Conservation (phyloP, 2,113 vertebrate species). For the Dasyprocta punctata region DNA sequence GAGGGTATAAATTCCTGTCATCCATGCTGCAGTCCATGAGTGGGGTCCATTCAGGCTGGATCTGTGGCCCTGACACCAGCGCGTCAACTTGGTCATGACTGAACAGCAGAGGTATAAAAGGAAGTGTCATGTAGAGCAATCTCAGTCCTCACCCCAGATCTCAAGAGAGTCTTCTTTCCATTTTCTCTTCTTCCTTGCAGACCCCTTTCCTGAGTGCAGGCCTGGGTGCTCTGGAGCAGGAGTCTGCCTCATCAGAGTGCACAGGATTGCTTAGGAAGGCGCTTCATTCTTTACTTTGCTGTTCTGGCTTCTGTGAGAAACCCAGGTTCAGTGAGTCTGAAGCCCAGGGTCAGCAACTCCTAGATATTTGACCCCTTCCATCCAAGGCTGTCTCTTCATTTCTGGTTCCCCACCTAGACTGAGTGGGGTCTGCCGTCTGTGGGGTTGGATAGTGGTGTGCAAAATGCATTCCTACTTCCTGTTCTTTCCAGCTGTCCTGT, state of each 20-base stretch:
- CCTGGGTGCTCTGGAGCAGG: background rate
- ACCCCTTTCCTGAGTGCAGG: background rate
- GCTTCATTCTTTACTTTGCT: background rate
- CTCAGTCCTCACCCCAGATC: too few relatives aligned
- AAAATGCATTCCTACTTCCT: background rate
- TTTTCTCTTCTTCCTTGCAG: background rate
- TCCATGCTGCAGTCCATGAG: rapidly evolving
- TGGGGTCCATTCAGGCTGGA: rapidly evolving
- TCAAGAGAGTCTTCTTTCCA: too few relatives aligned
- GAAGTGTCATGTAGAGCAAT: background rate
- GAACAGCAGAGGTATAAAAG: background rate
- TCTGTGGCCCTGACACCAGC: background rate
- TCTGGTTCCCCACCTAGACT: background rate
- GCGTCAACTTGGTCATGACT: background rate
- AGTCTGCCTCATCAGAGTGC: background rate
- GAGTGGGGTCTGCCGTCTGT: background rate
- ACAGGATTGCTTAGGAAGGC: background rate
- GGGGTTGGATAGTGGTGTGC: background rate
- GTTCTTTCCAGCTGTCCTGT: background rate
- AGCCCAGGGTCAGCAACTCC: background rate
- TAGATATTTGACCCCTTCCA: background rate
- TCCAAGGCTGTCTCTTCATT: background rate
- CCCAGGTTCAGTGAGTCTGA: background rate
- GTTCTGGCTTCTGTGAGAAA: background rate
- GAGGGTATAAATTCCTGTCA: background rate